These are phyloP conservation scores for Pentalonia nigronervosa DNA, from an alignment of 1,140 invertebrate species.

Conservation along the genomic window DNA sequence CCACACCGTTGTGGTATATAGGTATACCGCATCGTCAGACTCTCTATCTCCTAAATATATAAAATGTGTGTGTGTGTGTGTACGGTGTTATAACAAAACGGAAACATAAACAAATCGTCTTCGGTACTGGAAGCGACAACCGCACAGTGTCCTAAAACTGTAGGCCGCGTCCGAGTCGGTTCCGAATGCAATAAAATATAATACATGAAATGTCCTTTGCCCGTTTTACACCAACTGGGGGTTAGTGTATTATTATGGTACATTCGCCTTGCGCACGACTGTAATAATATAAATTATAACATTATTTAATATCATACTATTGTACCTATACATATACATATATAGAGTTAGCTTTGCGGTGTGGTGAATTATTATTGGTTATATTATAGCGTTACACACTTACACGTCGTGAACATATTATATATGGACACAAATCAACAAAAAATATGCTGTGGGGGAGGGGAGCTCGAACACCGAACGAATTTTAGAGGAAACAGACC, in stretches of 20 bases:
- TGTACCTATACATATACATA: background rate
- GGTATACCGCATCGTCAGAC: background rate
- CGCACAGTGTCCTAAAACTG: background rate
- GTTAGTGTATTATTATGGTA: background rate
- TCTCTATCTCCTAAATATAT: background rate
- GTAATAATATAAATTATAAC: background rate
- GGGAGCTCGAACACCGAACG: too few species aligned
- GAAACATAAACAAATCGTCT: constrained; percentile 40
- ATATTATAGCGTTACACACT: too few species aligned
- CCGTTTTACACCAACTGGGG: background rate
- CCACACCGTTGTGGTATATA: background rate
- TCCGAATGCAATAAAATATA: background rate
- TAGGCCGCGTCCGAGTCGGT: background rate
- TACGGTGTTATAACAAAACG: background rate
- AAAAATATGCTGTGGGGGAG: too few species aligned
- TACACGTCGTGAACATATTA: too few species aligned
- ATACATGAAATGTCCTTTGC: background rate
- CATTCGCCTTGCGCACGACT: too few species aligned
- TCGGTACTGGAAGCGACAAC: background rate
- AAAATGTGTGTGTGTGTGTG: background rate
- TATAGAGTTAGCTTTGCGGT: background rate
- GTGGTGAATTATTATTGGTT: background rate
- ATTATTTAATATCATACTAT: background rate
- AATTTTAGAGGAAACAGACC: too few species aligned
- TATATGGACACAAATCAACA: too few species aligned